These are phyloP conservation scores for Rhodinocichla rosea DNA, from an alignment of 2,113 vertebrate genomes.

Conservation along the genomic window DNA sequence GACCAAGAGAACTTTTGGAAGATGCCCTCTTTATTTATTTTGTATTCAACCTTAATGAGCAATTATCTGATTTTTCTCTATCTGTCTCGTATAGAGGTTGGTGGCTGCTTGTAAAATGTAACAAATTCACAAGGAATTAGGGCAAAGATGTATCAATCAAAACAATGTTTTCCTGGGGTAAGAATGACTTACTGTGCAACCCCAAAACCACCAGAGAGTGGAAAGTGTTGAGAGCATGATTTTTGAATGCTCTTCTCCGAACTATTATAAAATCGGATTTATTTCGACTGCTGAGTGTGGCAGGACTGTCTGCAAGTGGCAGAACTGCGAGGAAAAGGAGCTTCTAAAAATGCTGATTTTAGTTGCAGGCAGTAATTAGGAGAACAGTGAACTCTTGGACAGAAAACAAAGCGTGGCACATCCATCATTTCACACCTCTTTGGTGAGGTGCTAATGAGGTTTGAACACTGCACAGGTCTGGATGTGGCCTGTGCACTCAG, in stretches of 20 bases:
- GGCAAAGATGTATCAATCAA: neutral
- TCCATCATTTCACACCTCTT: neutral
- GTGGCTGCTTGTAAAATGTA: neutral
- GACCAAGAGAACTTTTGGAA: neutral
- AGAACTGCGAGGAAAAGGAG: neutral
- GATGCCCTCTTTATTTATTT: neutral
- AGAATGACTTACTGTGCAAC: neutral
- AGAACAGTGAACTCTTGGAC: neutral
- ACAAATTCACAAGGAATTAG: neutral
- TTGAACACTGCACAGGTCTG: neutral
- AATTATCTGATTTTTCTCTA: neutral
- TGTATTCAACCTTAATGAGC: neutral
- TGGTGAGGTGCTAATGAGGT: neutral
- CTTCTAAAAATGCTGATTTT: neutral
- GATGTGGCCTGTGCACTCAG: neutral
- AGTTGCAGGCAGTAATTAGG: neutral
- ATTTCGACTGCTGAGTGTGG: neutral
- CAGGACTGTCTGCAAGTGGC: neutral
- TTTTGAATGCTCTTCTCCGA: neutral
- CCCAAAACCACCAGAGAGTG: neutral
- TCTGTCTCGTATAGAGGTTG: neutral
- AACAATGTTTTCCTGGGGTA: neutral
- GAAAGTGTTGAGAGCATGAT: neutral
- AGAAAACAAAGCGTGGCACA: neutral
- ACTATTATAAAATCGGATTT: neutral